Evolutionary conservation across 2,113 vertebrate genomes (phyloP), one percentile per base, ranked within the genome.

Genomic region (Agapornis roseicollis): DNA sequence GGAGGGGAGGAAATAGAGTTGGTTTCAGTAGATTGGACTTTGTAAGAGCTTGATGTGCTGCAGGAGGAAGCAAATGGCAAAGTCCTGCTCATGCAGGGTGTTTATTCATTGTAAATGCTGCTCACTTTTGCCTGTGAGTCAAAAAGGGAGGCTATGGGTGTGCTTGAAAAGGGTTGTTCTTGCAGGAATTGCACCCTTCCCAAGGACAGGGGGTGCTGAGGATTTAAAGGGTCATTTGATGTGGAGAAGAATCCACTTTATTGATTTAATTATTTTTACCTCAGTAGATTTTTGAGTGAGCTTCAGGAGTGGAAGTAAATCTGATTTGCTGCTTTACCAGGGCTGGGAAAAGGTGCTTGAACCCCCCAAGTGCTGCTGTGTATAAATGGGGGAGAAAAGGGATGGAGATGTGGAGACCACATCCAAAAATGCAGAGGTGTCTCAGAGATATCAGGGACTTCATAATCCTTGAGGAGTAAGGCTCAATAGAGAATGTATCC

Each of bases 1-100:
- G 56, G 64, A 93, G 41, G 53, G 74, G 33, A 94, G 87, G 95
- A 97, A 94, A 95, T 3, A 87, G 83, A 87, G 86, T 53, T 79
- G 76, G 68, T 91, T 89, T 93, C 81, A 88, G 74, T 17, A 31
- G 49, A 27, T n/a, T 4, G 2, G 79, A 70, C 66, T 90, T 95
- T 76, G 31, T 56, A 73, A 68, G 69, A 80, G 60, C 17, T 80
- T 60, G 24, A 44, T 23, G 69, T 80, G 85, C 44, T 76, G 82
- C 72, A 13, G n/a, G 55, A 94, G 18, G 66, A 86, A 89, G 74
- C 41, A 88, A 52, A 37, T 35, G 50, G 64, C n/a, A 83, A 76
- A 89, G 63, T 60, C 60, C 24, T 29, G 9, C 73, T 89, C 16
- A 1, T 22, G 35, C 27, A 58, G 28, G 29, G 39, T 19, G 27